These are phyloP conservation scores for Tragelaphus strepsiceros DNA, from an alignment of 2,113 vertebrate genomes.

Conservation along the genomic window DNA sequence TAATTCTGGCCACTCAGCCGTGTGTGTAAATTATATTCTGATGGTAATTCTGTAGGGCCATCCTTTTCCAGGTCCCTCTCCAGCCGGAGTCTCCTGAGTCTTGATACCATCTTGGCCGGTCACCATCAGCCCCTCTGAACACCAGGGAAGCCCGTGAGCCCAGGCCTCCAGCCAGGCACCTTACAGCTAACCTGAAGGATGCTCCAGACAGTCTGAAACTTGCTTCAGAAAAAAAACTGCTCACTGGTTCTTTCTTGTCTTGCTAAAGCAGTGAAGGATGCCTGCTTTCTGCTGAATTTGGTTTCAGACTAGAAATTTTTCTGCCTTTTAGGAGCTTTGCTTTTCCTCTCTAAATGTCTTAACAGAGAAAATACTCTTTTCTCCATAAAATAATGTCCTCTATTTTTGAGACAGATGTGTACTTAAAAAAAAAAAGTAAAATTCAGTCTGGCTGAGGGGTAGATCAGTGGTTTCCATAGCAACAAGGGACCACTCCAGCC, in stretches of 20 bases:
- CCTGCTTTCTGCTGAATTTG: not conserved
- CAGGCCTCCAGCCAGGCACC: not conserved
- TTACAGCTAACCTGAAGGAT: not conserved
- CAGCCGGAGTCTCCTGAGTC: not conserved
- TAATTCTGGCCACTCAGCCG: not conserved
- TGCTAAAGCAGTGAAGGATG: not conserved
- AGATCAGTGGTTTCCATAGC: constrained; percentile 15
- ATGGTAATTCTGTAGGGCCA: not conserved
- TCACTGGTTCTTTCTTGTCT: not conserved
- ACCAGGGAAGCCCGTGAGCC: rapidly evolving
- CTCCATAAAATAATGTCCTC: constrained; percentile 49
- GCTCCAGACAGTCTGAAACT: not conserved
- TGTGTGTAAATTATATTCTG: not conserved
- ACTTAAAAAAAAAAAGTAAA: not conserved
- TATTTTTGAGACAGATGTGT: constrained; percentile 50
- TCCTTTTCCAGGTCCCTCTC: not conserved
- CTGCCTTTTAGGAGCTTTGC: not conserved
- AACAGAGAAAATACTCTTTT: constrained; percentile 22
- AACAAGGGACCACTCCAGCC: not conserved
- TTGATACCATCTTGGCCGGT: not conserved
- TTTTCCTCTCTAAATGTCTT: constrained; percentile 1
- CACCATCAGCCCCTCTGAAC: not conserved
- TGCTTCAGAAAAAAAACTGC: not conserved
- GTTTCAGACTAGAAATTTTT: not conserved
- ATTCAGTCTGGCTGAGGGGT: not conserved